phyloP scores from a whole-genome alignment of 2,888 invertebrate species.

The Morpho helenor region DNA sequence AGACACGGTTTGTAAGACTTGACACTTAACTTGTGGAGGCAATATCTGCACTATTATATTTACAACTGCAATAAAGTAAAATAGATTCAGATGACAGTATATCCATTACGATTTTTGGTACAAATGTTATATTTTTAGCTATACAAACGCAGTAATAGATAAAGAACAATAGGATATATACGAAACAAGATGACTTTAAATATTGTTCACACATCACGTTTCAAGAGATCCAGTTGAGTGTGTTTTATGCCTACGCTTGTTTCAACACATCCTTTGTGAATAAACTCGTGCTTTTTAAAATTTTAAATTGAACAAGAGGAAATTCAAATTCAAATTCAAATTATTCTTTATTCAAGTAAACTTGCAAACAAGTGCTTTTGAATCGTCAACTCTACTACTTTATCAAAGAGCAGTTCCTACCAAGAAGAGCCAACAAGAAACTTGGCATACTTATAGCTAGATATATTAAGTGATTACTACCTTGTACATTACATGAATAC shows the following conservation, averaged over 20 bases:
- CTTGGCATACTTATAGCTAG: too few species aligned
- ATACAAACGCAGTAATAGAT: conserved; percentile 1
- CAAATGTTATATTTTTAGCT: too few species aligned
- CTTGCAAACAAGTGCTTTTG: too few species aligned
- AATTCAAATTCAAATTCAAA: too few species aligned
- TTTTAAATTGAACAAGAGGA: conserved; percentile 11
- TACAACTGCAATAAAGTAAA: conserved; percentile 6
- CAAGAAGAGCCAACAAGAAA: too few species aligned
- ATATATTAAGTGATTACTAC: too few species aligned
- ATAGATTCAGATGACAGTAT: neutral
- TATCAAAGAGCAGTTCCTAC: too few species aligned
- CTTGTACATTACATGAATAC: too few species aligned
- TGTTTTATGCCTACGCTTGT: conserved; percentile 35
- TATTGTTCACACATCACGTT: conserved; percentile 29
- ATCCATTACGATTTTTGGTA: conserved; percentile 11
- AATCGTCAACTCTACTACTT: too few species aligned
- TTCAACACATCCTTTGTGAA: conserved; percentile 29
- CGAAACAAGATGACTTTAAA: neutral
- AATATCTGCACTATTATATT: conserved; percentile 29
- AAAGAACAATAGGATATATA: neutral
- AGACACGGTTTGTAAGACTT: conserved; percentile 31
- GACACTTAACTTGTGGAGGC: conserved; percentile 35
- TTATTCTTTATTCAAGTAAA: too few species aligned
- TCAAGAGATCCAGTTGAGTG: conserved; percentile 29
- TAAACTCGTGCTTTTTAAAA: conserved; percentile 26